Conservation (phyloP, 2,113 vertebrate species). For the Phoenicopterus ruber region DNA sequence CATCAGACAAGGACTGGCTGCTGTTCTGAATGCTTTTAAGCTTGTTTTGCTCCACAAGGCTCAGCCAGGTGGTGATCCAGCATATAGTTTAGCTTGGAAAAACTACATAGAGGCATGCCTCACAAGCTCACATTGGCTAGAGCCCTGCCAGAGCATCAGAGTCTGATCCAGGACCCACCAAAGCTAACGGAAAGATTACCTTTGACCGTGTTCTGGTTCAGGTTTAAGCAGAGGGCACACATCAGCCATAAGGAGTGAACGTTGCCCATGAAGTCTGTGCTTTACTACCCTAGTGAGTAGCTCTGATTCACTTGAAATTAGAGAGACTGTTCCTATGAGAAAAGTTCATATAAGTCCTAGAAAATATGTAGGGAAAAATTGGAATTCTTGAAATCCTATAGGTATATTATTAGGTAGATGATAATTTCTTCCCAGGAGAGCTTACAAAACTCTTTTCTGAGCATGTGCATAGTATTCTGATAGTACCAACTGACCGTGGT, state of each 20-base stretch:
- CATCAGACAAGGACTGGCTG: not conserved
- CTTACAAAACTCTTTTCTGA: not conserved
- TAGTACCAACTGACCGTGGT: not conserved
- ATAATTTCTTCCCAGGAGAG: not conserved
- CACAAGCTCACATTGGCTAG: not conserved
- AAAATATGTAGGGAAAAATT: not conserved
- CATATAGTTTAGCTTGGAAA: not conserved
- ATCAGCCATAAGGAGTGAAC: not conserved
- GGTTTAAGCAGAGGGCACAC: not conserved
- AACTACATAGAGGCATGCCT: not conserved
- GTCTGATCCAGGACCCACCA: not conserved
- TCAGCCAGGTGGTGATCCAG: not conserved
- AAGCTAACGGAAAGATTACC: not conserved
- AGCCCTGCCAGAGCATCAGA: not conserved
- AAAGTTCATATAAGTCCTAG: not conserved
- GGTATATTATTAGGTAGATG: not conserved
- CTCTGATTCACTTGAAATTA: not conserved
- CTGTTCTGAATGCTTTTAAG: not conserved
- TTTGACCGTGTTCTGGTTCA: not conserved
- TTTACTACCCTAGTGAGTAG: not conserved
- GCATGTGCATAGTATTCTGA: not conserved
- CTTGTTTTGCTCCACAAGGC: not conserved
- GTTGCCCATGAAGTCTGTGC: not conserved
- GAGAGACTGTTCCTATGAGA: not conserved
- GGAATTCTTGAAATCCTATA: not conserved